Conservation (phyloP, 2,113 vertebrate genomes). For the Hippocampus guttulatus region DNA sequence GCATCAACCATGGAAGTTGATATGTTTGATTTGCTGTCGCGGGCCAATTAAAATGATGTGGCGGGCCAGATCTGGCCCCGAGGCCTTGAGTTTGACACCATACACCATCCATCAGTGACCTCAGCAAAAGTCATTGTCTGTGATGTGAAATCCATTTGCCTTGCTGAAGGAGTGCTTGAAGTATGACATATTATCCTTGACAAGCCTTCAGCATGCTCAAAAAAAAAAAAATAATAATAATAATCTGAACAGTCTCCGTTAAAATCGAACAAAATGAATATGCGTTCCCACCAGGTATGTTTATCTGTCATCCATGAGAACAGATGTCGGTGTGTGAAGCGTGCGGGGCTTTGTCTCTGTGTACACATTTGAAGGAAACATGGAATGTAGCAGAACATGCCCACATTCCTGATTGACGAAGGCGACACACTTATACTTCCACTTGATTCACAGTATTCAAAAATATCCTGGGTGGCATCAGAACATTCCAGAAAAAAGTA, state of each 20-base stretch:
- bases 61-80: too few species aligned
- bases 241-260: background rate
- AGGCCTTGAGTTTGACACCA: too few species aligned
- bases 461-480: background rate
- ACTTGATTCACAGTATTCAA: constrained; percentile 17
- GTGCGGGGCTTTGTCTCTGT: background rate
- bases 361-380: constrained; percentile 20
- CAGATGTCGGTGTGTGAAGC: background rate
- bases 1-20: too few species aligned
- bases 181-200: too few species aligned
- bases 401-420: constrained; percentile 50
- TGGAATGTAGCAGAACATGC: constrained; percentile 53
- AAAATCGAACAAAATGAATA: background rate
- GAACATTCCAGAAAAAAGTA: background rate
- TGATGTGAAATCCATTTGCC: too few species aligned
- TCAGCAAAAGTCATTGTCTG: too few species aligned
- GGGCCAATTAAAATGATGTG: too few species aligned
- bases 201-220: too few species aligned
- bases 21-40: too few species aligned
- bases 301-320: background rate
- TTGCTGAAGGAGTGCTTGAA: background rate
- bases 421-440: constrained; percentile 33
- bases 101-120: too few species aligned
- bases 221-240: too few species aligned
- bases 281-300: background rate